Evolutionary conservation across 2,888 invertebrate species (phyloP), one percentile per base, ranked within the genome.

Genomic region (Saturnia japonica): DNA sequence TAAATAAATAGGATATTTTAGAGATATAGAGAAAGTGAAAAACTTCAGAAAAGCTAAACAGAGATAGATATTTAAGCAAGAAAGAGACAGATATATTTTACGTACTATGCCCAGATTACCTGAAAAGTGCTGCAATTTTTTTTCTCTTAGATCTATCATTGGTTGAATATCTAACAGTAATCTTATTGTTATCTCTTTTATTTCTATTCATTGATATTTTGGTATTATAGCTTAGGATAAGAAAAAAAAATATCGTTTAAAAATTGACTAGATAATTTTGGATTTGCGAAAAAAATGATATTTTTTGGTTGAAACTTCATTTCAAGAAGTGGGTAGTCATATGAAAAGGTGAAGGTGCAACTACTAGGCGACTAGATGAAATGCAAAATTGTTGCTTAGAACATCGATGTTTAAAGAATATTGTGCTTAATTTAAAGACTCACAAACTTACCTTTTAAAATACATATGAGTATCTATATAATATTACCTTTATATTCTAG

Each of bases 181-280:
- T 45, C 69, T 68, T 70, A 70, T 67, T 54, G 40, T 67, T 71
- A 60, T 62, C 60, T 69, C 62, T 62, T 69, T 57, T 51, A 71
- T 42, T 68, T 71, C 68, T 71, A 71, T 68, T 80, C 82, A 84
- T 79, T 84, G 86, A 83, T 77, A 81, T 84, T 90, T 91, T 91
- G 90, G 91, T 91, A 88, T 88, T 85, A 77, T 88, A 91, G 85
- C 90, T 88, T 88, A 89, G 85, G 84, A 83, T 83, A 84, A 85
- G 80, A 85, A 82, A 86, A 34, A 60, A 60, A 80, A 80, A 79
- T n/a, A n/a, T 78, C 75, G 80, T 85, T 87, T 85, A 82, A 83
- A 83, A 82, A 86, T 88, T 93, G 93, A 93, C 93, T 93, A 93
- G 93, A 93, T 85, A 93, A 91, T 87, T 92, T 92, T 93, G 91